Percentiles rank a stretch among this genome's conserved stretches.
Conservation (phyloP, 1,140 invertebrate species). For the Danaus plexippus region DNA sequence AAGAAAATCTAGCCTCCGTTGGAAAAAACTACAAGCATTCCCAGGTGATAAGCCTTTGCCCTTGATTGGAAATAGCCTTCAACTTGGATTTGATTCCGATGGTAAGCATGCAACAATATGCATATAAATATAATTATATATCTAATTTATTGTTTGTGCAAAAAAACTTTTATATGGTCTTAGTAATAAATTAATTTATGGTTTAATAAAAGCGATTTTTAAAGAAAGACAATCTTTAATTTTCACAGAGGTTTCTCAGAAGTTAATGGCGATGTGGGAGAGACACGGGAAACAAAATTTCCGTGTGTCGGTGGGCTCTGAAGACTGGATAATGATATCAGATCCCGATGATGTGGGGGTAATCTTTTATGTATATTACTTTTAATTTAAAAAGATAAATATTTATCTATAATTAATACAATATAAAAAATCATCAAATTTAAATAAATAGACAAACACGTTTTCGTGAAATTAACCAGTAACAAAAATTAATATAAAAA, state of each 20-base stretch:
- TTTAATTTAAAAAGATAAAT: too few relatives aligned
- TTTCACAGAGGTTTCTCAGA: conserved; percentile 23
- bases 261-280: conserved; percentile 27
- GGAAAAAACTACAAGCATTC: conserved; percentile 34
- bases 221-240: background rate
- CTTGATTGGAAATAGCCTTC: conserved; percentile 41
- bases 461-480: too few relatives aligned
- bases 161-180: too few relatives aligned
- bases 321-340: conserved; percentile 29
- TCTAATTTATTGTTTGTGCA: too few relatives aligned
- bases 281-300: conserved; percentile 30
- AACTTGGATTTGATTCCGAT: conserved; percentile 38
- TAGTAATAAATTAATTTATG: too few relatives aligned
- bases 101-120: conserved; percentile 26
- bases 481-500: too few relatives aligned
- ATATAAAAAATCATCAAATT: too few relatives aligned
- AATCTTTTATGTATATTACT: background rate
- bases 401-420: too few relatives aligned
- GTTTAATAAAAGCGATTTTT: too few relatives aligned
- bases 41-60: conserved; percentile 34
- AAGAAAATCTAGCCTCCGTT: conserved; percentile 23
- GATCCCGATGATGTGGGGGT: conserved; percentile 30
- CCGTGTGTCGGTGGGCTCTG: conserved; percentile 25
- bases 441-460: too few relatives aligned
- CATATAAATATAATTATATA: too few relatives aligned